Evolutionary conservation across 2,113 vertebrate species (phyloP).

Genomic region (Odobenus rosmarus): DNA sequence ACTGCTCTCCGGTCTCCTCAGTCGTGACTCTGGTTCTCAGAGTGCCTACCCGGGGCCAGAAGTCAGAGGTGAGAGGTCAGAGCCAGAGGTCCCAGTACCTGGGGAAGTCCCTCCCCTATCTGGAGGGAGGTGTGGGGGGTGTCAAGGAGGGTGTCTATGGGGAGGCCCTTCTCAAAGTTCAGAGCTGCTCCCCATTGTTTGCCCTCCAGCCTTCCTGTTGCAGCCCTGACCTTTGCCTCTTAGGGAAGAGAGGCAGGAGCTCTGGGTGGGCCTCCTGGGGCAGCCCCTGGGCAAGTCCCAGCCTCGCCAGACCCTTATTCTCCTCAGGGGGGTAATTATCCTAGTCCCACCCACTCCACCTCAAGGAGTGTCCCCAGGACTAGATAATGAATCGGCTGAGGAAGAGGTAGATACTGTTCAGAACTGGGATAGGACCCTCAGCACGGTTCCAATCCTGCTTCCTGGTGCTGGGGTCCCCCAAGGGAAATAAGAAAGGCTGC

Average conservation of each 20-base stretch:
- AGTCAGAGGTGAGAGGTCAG: constrained; percentile 64
- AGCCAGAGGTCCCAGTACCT: constrained; percentile 62
- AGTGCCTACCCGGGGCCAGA: background rate
- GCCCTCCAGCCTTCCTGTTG: background rate
- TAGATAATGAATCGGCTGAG: background rate
- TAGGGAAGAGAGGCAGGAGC: background rate
- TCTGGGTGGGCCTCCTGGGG: constrained; percentile 29
- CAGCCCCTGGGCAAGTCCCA: constrained; percentile 8
- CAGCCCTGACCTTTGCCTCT: constrained; percentile 46
- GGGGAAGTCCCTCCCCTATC: constrained; percentile 1
- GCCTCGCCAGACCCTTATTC: background rate
- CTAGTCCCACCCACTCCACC: background rate
- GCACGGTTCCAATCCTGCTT: background rate
- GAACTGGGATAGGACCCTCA: background rate
- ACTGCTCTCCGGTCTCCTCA: background rate
- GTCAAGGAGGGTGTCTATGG: background rate
- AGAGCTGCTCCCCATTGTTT: background rate
- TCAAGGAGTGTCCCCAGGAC: background rate
- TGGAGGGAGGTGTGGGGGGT: too few relatives aligned
- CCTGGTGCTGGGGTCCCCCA: background rate
- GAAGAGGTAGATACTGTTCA: background rate
- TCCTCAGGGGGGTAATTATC: background rate
- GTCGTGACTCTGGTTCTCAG: constrained; percentile 34
- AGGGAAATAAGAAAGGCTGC: background rate
- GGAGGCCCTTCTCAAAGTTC: background rate